Percentiles rank a stretch among this genome's conserved stretches.
phyloP scores from a whole-genome alignment of 2,888 invertebrate species.

The Onchidella celtica region DNA sequence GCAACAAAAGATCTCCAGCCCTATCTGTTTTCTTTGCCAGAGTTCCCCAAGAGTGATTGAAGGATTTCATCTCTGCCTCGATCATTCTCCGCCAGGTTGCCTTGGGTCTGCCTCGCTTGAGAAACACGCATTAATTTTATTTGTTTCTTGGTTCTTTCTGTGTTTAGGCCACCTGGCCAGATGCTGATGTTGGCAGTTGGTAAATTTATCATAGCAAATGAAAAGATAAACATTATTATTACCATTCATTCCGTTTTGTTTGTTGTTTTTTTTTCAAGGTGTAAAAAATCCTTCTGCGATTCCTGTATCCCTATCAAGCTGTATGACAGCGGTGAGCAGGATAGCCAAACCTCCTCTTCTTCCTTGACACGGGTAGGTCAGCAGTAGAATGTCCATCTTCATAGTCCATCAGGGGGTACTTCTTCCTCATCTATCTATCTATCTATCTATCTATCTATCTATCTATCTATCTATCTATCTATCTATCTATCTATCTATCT shows the following conservation, averaged over 20 bases:
- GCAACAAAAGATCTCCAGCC: no score
- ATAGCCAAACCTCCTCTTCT: neutral
- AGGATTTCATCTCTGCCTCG: no score
- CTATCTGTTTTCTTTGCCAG: no score
- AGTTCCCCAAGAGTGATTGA: no score
- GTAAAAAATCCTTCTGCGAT: conserved; percentile 36
- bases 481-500: neutral
- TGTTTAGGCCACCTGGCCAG: no score
- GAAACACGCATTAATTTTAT: neutral
- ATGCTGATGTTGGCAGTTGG: no score
- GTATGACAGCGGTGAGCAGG: conserved; percentile 1
- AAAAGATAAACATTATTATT: no score
- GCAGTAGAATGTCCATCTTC: neutral
- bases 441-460: neutral
- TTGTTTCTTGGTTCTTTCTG: neutral
- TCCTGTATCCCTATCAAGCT: conserved; percentile 1
- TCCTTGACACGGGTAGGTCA: conserved; percentile 12
- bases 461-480: neutral
- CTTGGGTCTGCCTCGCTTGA: no score
- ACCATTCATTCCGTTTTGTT: no score
- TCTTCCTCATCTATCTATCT: neutral
- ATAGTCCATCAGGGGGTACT: neutral
- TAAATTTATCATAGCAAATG: no score
- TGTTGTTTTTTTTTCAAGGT: neutral
- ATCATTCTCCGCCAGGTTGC: no score